Conservation (phyloP, 2,113 vertebrate species). For the Onychorhynchus coronatus region DNA sequence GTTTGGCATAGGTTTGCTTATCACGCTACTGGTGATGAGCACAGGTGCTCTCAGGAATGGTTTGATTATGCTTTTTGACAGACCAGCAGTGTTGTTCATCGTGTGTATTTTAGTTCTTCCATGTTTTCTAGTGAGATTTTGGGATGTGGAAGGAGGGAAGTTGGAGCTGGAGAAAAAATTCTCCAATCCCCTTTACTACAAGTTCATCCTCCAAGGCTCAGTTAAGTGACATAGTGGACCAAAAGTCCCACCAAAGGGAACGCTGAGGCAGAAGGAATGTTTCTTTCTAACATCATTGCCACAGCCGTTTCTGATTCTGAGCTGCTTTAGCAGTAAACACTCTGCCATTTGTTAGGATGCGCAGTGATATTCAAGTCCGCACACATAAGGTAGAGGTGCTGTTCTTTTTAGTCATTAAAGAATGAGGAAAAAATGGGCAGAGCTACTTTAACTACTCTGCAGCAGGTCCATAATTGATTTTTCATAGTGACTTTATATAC, state of each 20-base stretch:
- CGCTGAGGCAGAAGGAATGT: background rate
- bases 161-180: background rate
- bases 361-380: background rate
- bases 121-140: background rate
- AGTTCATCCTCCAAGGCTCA: background rate
- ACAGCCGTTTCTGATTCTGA: background rate
- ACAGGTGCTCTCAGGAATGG: background rate
- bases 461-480: background rate
- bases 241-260: background rate
- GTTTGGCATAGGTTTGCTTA: background rate
- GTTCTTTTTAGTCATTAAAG: background rate
- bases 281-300: background rate
- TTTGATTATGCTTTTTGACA: background rate
- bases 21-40: background rate
- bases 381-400: background rate
- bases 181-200: background rate
- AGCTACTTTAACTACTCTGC: background rate
- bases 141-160: background rate
- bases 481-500: background rate
- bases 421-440: background rate
- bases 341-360: background rate
- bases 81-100: background rate
- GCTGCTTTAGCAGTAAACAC: background rate
- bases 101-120: background rate
- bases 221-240: background rate